Base-by-base conservation (phyloP, 1,140 invertebrate species). In the Phymastichus coffea region DNA sequence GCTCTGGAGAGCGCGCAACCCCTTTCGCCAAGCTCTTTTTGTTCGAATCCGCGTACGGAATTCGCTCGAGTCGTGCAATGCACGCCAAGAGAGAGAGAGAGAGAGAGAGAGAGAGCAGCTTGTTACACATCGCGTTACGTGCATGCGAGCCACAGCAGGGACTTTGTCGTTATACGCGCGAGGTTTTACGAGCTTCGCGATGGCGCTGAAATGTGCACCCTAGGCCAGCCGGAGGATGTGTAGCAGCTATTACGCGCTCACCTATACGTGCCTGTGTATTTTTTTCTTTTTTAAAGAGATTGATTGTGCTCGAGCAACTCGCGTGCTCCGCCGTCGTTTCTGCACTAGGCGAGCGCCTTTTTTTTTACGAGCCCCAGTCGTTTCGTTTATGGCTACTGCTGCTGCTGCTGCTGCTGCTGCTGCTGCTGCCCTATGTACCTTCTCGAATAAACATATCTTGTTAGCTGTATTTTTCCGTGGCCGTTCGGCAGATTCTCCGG, bases 241-340 rank as follows among this genome's bases (percentile, higher is more conserved):
- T n/a, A n/a, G n/a, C n/a, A n/a, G n/a, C n/a, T n/a, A n/a, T n/a
- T n/a, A n/a, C n/a, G n/a, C n/a, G n/a, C n/a, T n/a, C n/a, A n/a
- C n/a, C n/a, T n/a, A n/a, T n/a, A n/a, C n/a, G n/a, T n/a, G n/a
- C n/a, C n/a, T n/a, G n/a, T n/a, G n/a, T n/a, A n/a, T n/a, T n/a
- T n/a, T n/a, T n/a, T n/a, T n/a, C n/a, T n/a, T 53, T 53, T 53
- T 53, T 53, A 28, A 53, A 40, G 38, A 40, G 51, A 53, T 53
- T 53, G 38, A 53, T 53, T n/a, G n/a, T n/a, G 43, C 43, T 53
- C 25, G 37, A 37, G 51, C n/a, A n/a, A n/a, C 51, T 53, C 51
- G 51, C 51, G 51, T 53, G 51, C 51, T 53, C 23, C 15, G 23
- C 37, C n/a, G n/a, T 15, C 17, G 30, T 53, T 53, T 53, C 25